A percentile compares a stretch with the other conserved stretches of the same genome.
Evolutionary conservation across 1,140 invertebrate genomes (phyloP).

Genomic region (Drosophila pseudoobscura): DNA sequence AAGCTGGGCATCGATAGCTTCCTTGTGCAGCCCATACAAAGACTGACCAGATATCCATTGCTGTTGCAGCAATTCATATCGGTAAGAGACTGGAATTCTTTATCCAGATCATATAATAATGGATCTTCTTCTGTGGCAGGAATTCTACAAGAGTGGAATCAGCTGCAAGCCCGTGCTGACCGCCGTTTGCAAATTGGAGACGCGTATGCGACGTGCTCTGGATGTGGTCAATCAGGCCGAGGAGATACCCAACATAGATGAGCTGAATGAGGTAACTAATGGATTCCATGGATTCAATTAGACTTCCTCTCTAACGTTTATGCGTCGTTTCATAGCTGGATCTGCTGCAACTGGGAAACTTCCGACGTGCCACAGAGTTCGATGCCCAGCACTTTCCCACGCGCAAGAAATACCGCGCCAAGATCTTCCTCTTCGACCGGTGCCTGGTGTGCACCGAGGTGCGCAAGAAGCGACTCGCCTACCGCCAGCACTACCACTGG

Average conservation of each 20-base stretch:
- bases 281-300: background rate
- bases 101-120: background rate
- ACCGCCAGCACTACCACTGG: conserved; percentile 76
- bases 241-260: conserved; percentile 76
- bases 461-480: conserved; percentile 66
- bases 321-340: conserved; percentile 47
- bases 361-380: conserved; percentile 73
- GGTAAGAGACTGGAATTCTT: conserved; percentile 25
- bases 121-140: conserved; percentile 31
- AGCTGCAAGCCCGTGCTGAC: conserved; percentile 76
- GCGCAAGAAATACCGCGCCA: conserved; percentile 72
- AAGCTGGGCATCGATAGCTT: conserved; percentile 83
- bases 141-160: conserved; percentile 80
- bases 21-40: conserved; percentile 83
- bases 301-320: background rate
- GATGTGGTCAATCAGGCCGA: conserved; percentile 82
- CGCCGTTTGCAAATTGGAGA: conserved; percentile 79
- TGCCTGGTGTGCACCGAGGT: conserved; percentile 77
- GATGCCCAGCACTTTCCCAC: conserved; percentile 74
- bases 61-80: conserved; percentile 82
- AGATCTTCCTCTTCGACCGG: conserved; percentile 79
- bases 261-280: conserved; percentile 63
- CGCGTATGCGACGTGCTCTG: conserved; percentile 74
- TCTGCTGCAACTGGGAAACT: conserved; percentile 65
- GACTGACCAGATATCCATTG: conserved; percentile 83